phyloP scores from a whole-genome alignment of 2,797 vertebrate species.

The Argya squamiceps region DNA sequence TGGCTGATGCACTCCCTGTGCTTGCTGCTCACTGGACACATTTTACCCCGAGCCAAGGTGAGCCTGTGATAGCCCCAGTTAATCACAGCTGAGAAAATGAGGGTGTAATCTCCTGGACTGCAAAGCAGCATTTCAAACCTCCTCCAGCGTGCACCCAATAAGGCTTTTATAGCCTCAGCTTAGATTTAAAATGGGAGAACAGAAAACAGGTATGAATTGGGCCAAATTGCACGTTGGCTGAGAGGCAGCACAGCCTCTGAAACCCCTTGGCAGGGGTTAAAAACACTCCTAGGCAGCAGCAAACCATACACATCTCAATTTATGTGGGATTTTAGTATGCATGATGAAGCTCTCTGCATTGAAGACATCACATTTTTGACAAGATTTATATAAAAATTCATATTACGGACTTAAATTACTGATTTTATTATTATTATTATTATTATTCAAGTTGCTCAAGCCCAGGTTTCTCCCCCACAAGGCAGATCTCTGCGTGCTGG shows the following conservation, averaged over 20 bases:
- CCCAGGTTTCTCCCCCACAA: neutral
- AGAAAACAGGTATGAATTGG: neutral
- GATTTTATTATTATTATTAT: neutral
- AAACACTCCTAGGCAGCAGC: neutral
- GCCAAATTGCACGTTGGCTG: neutral
- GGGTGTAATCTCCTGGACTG: neutral
- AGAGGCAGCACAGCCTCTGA: neutral
- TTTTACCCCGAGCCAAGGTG: constrained; percentile 30
- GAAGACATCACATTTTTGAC: neutral
- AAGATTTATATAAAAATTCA: neutral
- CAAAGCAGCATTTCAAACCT: neutral
- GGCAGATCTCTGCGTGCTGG: neutral
- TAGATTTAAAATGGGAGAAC: neutral
- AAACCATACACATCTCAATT: neutral
- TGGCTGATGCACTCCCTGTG: neutral
- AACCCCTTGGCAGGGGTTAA: neutral
- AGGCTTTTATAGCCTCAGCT: neutral
- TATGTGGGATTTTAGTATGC: fast-evolving
- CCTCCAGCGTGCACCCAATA: neutral
- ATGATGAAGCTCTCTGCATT: neutral
- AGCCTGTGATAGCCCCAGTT: constrained; percentile 1
- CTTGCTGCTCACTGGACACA: constrained; percentile 36
- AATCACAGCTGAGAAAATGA: constrained; percentile 21
- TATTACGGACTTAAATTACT: neutral
- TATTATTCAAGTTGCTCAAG: neutral